Evolutionary conservation across 2,113 vertebrate species (phyloP).

Genomic region (Sterna hirundo): DNA sequence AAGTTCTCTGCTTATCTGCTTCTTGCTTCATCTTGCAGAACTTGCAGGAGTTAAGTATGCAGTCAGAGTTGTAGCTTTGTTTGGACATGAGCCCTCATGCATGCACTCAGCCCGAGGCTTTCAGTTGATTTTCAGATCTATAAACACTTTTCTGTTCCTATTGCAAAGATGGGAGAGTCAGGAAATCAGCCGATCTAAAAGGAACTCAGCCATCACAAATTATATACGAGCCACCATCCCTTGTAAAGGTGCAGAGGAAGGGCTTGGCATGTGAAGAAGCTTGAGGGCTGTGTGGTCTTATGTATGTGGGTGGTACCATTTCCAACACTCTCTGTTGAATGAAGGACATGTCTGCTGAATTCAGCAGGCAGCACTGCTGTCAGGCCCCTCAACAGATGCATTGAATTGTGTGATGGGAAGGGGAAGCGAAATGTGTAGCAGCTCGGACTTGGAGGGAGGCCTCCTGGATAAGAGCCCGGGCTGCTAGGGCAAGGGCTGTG

Average conservation of each 20-base stretch:
- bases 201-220: background rate
- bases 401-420: background rate
- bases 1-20: background rate
- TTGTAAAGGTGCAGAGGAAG: background rate
- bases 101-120: background rate
- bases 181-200: background rate
- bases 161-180: background rate
- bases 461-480: background rate
- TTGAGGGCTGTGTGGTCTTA: background rate
- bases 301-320: background rate
- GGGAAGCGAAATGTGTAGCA: background rate
- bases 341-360: background rate
- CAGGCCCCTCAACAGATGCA: accelerated
- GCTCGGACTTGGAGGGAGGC: background rate
- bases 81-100: background rate
- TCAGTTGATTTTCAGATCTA: background rate
- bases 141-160: background rate
- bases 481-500: background rate
- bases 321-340: background rate
- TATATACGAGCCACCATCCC: background rate
- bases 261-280: background rate
- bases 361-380: background rate
- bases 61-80: background rate
- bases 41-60: background rate
- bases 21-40: background rate